These are phyloP conservation scores for Anguilla obscura DNA, from an alignment of 2,797 vertebrate species.

Conservation along the genomic window DNA sequence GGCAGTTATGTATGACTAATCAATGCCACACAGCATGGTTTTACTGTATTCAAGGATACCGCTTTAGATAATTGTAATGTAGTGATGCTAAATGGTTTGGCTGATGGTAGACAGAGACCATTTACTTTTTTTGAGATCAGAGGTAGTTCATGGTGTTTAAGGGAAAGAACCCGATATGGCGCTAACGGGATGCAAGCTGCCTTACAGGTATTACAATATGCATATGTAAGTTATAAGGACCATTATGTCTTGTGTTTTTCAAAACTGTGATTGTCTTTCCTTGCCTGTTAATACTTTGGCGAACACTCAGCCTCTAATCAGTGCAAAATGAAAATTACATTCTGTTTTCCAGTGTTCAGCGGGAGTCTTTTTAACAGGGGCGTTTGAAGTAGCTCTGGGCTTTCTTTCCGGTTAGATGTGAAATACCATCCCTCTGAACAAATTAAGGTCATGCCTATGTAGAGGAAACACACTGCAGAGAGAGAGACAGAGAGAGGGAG, in stretches of 20 bases:
- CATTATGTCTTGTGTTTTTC: not conserved
- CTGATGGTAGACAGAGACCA: not conserved
- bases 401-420: conserved; percentile 44
- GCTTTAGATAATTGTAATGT: not conserved
- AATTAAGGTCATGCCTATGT: conserved; percentile 19
- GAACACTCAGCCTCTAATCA: not conserved
- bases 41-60: not conserved
- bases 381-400: conserved; percentile 32
- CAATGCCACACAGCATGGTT: not conserved
- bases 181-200: no score
- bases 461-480: not conserved
- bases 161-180: not conserved
- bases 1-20: not conserved
- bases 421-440: conserved; percentile 37
- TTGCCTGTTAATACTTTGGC: not conserved
- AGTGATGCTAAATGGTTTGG: not conserved
- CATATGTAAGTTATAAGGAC: not conserved
- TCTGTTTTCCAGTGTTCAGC: not conserved
- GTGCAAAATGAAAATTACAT: not conserved
- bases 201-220: not conserved
- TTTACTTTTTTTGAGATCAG: not conserved
- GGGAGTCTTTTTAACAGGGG: conserved; percentile 43
- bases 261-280: not conserved
- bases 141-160: not conserved
- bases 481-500: not conserved